Evolutionary conservation across 2,113 vertebrate species (phyloP), one percentile per base, ranked within the genome.

Genomic region (Brachyistius frenatus): DNA sequence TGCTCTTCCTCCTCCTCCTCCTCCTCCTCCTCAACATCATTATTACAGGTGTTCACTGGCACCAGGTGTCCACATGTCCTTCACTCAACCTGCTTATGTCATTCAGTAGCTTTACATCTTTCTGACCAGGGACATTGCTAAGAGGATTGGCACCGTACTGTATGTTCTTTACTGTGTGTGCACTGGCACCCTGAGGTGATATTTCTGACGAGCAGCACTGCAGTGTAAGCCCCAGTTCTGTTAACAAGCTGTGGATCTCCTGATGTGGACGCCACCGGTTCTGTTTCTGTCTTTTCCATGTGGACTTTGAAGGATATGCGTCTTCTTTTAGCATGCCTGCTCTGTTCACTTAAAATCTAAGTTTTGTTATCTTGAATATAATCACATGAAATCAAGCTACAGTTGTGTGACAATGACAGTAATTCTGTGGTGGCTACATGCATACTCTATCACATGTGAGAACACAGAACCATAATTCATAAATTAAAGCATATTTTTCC

Each of bases 321-420:
- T 81, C 74, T 85, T 87, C 74, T 85, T 83, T 89, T 76, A 73
- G 90, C 81, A 86, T 87, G 88, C 74, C 86, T 50, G 32, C 66
- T 73, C 56, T 86, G 52, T 78, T 75, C 68, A 78, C 14, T 85
- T 67, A 8, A 64, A 73, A 75, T 52, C 61, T 36, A 63, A 64
- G 57, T 68, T 41, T 63, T 86, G 73, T 65, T 79, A 33, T 71
- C 30, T 52, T 55, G 54, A 55, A 47, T 39, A 60, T 54, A 47
- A 50, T 57, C 30, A 52, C 47, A 56, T 76, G 62, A 53, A 30
- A 61, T 55, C 32, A 68, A 61, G 71, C 56, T 63, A 36, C 47
- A 62, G 5, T 4, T 70, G 76, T 56, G 53, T 67, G 39, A 35
- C 15, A 65, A 7, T 75, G 36, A 46, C 54, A 80, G 32, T 50